phyloP scores from a whole-genome alignment of 2,113 vertebrate species.

The Microcebus tavaratra region DNA sequence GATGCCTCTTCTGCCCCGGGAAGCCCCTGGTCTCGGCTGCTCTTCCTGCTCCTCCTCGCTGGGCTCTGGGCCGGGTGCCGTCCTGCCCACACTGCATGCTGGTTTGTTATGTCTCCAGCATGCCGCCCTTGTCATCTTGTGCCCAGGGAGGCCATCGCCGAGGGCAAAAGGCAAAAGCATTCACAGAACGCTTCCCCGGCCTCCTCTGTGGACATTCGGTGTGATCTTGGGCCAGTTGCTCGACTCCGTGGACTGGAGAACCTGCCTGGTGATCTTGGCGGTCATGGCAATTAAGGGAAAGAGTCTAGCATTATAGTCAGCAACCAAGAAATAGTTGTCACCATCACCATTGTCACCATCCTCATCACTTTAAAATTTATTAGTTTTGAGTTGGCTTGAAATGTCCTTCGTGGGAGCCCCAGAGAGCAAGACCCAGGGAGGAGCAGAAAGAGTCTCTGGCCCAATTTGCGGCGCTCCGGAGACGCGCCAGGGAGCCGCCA shows the following conservation, averaged over 20 bases:
- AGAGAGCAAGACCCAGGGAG: rapidly evolving
- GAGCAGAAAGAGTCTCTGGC: background rate
- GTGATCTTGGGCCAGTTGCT: background rate
- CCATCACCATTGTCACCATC: rapidly evolving
- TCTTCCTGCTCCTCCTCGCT: background rate
- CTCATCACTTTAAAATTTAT: background rate
- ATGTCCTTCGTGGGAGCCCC: background rate
- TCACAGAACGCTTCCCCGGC: background rate
- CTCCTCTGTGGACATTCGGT: background rate
- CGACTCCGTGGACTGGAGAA: background rate
- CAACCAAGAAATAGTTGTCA: background rate
- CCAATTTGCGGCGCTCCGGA: background rate
- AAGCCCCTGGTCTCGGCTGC: background rate
- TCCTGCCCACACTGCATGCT: background rate
- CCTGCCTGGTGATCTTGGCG: background rate
- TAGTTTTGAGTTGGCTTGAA: background rate
- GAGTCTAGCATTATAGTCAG: background rate
- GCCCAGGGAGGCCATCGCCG: background rate
- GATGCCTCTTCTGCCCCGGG: background rate
- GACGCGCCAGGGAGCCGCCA: rapidly evolving
- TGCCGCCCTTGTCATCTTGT: background rate
- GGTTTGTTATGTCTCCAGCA: background rate
- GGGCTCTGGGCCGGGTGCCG: background rate
- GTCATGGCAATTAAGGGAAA: background rate
- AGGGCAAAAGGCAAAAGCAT: background rate